phyloP scores from a whole-genome alignment of 2,113 vertebrate species.

The Thermophis baileyi region DNA sequence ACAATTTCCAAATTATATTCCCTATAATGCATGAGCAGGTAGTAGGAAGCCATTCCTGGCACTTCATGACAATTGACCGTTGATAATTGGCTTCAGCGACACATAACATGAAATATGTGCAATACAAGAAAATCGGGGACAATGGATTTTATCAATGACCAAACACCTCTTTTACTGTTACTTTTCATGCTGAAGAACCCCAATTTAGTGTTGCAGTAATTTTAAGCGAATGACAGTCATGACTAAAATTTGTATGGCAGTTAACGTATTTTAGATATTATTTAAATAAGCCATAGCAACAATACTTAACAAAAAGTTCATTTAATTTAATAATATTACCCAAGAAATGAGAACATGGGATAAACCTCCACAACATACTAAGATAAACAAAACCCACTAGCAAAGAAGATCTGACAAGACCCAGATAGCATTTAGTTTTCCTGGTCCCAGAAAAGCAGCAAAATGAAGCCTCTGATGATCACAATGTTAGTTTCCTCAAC shows the following conservation, averaged over 20 bases:
- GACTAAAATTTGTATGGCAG: neutral
- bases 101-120: neutral
- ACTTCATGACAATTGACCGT: neutral
- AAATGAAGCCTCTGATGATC: neutral
- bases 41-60: neutral
- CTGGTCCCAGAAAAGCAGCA: neutral
- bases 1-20: neutral
- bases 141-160: neutral
- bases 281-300: neutral
- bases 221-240: neutral
- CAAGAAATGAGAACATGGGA: neutral
- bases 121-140: neutral
- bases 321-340: neutral
- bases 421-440: neutral
- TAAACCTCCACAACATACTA: neutral
- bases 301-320: neutral
- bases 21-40: neutral
- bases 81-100: neutral
- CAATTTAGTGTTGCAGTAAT: neutral
- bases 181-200: neutral
- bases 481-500: neutral
- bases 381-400: neutral
- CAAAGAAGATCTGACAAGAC: neutral
- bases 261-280: neutral
- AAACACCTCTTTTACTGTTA: neutral